These are phyloP conservation scores for Dryomyza anilis DNA, from an alignment of 2,888 invertebrate species.

Conservation along the genomic window DNA sequence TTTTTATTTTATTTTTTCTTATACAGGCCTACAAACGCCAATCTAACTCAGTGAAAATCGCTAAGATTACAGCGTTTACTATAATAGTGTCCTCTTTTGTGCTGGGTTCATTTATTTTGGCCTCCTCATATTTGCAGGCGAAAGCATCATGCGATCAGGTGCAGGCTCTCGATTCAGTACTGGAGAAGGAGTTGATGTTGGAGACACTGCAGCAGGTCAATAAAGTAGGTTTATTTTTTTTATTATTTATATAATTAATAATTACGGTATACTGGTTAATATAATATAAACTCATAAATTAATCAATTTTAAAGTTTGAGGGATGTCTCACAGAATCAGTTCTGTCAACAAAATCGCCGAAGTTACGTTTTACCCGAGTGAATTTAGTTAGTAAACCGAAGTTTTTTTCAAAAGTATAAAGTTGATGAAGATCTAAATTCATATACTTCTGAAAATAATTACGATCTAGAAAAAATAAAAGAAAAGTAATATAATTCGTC, in stretches of 20 bases:
- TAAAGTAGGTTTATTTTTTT: constrained; percentile 51
- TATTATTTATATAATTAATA: background rate
- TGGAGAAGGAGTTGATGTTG: constrained; percentile 72
- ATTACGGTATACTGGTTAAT: background rate
- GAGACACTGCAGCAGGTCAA: constrained; percentile 76
- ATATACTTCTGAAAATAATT: too few relatives aligned
- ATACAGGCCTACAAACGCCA: constrained; percentile 78
- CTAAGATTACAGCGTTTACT: constrained; percentile 82
- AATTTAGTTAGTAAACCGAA: too few relatives aligned
- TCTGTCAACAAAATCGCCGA: too few relatives aligned
- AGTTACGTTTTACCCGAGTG: too few relatives aligned
- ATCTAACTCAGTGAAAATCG: constrained; percentile 82
- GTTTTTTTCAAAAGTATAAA: too few relatives aligned
- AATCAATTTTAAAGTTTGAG: too few relatives aligned
- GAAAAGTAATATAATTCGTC: too few relatives aligned
- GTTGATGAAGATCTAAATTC: too few relatives aligned
- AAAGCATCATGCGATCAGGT: constrained; percentile 80
- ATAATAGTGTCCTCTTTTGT: constrained; percentile 81
- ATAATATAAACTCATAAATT: background rate
- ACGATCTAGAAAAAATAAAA: too few relatives aligned
- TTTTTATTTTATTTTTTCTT: background rate
- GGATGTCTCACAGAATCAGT: background rate
- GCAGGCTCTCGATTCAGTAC: constrained; percentile 70
- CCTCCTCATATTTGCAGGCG: constrained; percentile 82
- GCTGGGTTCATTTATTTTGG: constrained; percentile 81